Conservation (phyloP, 2,888 invertebrate genomes). For the Thereva nobilitata region DNA sequence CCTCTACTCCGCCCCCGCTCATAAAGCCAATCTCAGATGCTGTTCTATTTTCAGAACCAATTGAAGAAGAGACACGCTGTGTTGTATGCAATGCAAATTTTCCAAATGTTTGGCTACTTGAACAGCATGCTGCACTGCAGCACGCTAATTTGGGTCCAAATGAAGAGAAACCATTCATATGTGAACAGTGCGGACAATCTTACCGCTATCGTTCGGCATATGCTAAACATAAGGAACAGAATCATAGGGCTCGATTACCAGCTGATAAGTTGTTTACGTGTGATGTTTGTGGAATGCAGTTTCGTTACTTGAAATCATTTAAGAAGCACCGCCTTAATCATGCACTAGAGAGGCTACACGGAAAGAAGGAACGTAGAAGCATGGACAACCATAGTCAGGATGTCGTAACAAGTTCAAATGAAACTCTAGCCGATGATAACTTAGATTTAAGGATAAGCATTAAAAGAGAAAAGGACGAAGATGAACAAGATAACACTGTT, state of each 20-base stretch:
- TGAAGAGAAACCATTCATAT: slow-evolving; percentile 87
- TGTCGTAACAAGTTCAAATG: slow-evolving; percentile 74
- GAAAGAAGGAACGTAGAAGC: slow-evolving; percentile 63
- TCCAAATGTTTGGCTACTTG: slow-evolving; percentile 84
- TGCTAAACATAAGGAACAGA: slow-evolving; percentile 84
- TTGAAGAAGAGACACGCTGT: slow-evolving; percentile 66
- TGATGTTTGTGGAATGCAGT: slow-evolving; percentile 91
- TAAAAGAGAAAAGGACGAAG: slow-evolving; percentile 60
- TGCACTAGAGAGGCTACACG: slow-evolving; percentile 79
- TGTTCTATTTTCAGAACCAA: slow-evolving; percentile 55
- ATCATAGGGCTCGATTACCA: slow-evolving; percentile 82
- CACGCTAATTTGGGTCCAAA: slow-evolving; percentile 69
- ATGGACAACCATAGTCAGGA: slow-evolving; percentile 61
- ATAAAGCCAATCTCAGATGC: slow-evolving; percentile 47
- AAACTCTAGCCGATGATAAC: slow-evolving; percentile 64
- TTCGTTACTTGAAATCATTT: slow-evolving; percentile 85
- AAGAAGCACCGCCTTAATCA: slow-evolving; percentile 88
- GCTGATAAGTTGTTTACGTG: slow-evolving; percentile 90
- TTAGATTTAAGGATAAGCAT: slow-evolving; percentile 65
- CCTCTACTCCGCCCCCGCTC: slow-evolving; percentile 54
- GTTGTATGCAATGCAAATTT: slow-evolving; percentile 84
- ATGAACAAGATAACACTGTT: slow-evolving; percentile 73
- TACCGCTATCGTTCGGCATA: slow-evolving; percentile 86
- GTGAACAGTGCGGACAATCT: slow-evolving; percentile 89
- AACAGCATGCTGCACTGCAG: slow-evolving; percentile 83